These are phyloP conservation scores for Drosophila paulistorum DNA, from an alignment of 1,140 invertebrate species.

Conservation along the genomic window DNA sequence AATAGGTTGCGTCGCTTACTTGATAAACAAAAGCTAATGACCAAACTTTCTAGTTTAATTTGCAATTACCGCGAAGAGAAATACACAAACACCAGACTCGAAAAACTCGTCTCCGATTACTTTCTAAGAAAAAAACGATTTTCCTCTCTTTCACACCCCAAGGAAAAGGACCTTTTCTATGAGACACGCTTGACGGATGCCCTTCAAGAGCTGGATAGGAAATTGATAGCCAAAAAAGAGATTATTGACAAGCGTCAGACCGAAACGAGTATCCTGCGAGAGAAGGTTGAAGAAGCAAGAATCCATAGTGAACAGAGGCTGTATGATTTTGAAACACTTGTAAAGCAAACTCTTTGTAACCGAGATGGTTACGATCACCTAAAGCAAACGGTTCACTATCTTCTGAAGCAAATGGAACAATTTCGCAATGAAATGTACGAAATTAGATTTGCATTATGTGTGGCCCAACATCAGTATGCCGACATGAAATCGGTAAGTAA, in stretches of 20 bases:
- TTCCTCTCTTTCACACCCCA: neutral
- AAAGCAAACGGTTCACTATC: neutral
- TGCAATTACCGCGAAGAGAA: neutral
- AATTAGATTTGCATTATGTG: constrained; percentile 4
- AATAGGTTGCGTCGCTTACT: neutral
- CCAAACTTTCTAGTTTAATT: neutral
- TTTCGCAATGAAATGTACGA: constrained; percentile 31
- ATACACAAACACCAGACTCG: neutral
- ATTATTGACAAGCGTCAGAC: neutral
- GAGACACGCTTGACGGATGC: neutral
- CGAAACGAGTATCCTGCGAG: neutral
- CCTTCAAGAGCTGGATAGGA: constrained; percentile 21
- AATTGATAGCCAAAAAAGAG: neutral
- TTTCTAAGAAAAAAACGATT: constrained; percentile 9
- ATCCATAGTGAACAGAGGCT: neutral
- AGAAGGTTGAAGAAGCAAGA: neutral
- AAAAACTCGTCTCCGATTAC: neutral
- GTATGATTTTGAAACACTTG: neutral
- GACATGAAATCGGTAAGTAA: constrained; percentile 24
- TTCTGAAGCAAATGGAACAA: constrained; percentile 5
- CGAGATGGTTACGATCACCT: constrained; percentile 25
- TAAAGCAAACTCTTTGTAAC: constrained; percentile 2
- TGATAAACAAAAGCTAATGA: constrained; percentile 29
- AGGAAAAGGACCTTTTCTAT: neutral
- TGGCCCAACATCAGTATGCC: constrained; percentile 32